Conservation (phyloP, 2,797 vertebrate species). For the Numenius phaeopus region DNA sequence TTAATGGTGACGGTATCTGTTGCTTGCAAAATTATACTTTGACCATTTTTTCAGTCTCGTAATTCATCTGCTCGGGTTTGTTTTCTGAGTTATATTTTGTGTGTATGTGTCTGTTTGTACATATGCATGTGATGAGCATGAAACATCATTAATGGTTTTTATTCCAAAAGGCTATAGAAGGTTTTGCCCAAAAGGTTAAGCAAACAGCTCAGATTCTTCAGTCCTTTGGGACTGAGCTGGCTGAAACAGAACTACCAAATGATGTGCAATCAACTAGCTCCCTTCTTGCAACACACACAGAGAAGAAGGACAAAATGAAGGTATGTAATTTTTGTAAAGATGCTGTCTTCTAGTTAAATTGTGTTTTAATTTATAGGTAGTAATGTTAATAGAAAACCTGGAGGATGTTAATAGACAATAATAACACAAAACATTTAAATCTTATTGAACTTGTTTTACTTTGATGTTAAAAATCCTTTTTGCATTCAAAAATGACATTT, state of each 20-base stretch:
- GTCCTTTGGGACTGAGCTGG: constrained; percentile 93
- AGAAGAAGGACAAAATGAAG: constrained; percentile 92
- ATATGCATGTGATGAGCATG: neutral
- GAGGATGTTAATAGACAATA: neutral
- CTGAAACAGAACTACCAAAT: constrained; percentile 95
- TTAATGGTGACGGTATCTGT: constrained; percentile 61
- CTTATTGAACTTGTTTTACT: neutral
- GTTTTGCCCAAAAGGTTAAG: constrained; percentile 96
- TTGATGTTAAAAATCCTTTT: neutral
- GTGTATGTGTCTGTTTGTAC: constrained; percentile 11
- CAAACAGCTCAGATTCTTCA: constrained; percentile 94
- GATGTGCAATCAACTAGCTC: constrained; percentile 88
- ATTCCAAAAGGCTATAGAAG: constrained; percentile 85
- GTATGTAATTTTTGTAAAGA: constrained; percentile 67
- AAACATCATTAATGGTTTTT: constrained; percentile 31
- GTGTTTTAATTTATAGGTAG: neutral
- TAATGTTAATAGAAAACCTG: neutral
- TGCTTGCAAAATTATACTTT: constrained; percentile 21
- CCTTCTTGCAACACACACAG: constrained; percentile 87
- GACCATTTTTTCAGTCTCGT: neutral
- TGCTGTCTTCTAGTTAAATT: neutral
- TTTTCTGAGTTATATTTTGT: neutral
- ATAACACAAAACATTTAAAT: neutral
- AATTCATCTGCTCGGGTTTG: neutral
- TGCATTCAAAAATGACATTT: neutral